Evolutionary conservation across 2,797 vertebrate species (phyloP).

Genomic region (Sebastes jordani): DNA sequence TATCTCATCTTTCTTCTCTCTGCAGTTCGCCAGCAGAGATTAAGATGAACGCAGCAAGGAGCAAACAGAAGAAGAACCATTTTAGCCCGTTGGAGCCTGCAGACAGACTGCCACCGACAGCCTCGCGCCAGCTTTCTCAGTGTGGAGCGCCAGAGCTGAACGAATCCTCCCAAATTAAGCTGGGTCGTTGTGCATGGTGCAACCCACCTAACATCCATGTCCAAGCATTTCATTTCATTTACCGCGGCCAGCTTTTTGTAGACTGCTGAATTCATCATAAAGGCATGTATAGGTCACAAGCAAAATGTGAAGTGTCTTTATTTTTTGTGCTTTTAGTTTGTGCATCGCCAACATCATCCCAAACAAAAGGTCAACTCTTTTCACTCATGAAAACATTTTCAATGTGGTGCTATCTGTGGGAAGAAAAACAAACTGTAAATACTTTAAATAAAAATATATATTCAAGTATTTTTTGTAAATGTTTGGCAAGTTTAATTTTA

Average conservation of each 20-base stretch:
- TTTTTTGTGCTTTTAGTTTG: constrained; percentile 63
- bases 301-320: constrained; percentile 70
- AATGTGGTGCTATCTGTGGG: constrained; percentile 73
- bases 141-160: constrained; percentile 3
- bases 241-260: constrained; percentile 63
- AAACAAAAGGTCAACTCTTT: constrained; percentile 35
- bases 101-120: constrained; percentile 7
- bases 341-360: constrained; percentile 64
- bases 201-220: constrained; percentile 36
- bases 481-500: constrained; percentile 63
- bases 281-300: constrained; percentile 72
- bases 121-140: constrained; percentile 19
- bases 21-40: constrained; percentile 85
- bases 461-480: constrained; percentile 62
- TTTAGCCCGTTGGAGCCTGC: constrained; percentile 12
- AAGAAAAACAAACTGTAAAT: constrained; percentile 79
- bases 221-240: constrained; percentile 65
- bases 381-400: constrained; percentile 59
- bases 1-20: neutral
- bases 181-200: neutral
- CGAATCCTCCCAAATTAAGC: neutral
- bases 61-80: neutral
- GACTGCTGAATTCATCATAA: constrained; percentile 74
- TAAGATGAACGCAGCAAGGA: constrained; percentile 73
- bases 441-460: constrained; percentile 85